A percentile compares a stretch with the other conserved stretches of the same genome.
These are phyloP conservation scores for Dermatophagoides farinae DNA, from an alignment of 1,140 invertebrate genomes.

Conservation along the genomic window DNA sequence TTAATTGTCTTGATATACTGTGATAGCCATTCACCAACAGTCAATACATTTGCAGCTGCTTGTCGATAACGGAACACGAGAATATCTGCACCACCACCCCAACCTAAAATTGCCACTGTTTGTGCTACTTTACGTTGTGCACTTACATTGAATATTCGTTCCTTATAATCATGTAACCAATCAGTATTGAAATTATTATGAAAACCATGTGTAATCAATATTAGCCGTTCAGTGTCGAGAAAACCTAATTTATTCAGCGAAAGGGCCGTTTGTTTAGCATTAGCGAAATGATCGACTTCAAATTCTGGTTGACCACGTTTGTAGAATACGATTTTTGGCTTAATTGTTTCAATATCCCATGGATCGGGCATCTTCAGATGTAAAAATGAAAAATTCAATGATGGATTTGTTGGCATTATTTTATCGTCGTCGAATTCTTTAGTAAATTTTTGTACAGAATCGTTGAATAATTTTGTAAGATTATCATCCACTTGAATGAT, in stretches of 20 bases:
- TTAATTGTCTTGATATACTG: not conserved
- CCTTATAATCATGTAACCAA: slow-evolving; percentile 3
- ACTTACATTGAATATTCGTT: not conserved
- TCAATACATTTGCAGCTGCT: slow-evolving; percentile 2
- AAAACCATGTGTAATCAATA: slow-evolving; percentile 8
- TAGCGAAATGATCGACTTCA: not conserved
- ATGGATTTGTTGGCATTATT: no score
- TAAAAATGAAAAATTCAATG: no score
- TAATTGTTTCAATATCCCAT: slow-evolving; percentile 2
- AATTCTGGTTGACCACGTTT: not conserved
- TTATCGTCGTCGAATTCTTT: no score
- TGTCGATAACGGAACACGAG: slow-evolving; percentile 5
- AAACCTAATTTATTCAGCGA: not conserved
- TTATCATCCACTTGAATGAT: no score
- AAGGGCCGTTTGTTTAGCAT: not conserved
- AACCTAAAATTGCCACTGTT: slow-evolving; percentile 8
- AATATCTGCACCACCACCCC: slow-evolving; percentile 5
- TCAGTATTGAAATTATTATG: slow-evolving; percentile 9
- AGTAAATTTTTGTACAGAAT: no score
- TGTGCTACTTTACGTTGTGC: not conserved
- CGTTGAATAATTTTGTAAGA: no score
- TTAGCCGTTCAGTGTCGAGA: not conserved
- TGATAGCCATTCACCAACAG: slow-evolving; percentile 7
- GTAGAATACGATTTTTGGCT: slow-evolving; percentile 2
- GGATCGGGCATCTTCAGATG: not conserved